Percentiles rank a stretch among this genome's conserved stretches.
phyloP scores from a whole-genome alignment of 2,888 invertebrate genomes.

The Venusia cambrica region DNA sequence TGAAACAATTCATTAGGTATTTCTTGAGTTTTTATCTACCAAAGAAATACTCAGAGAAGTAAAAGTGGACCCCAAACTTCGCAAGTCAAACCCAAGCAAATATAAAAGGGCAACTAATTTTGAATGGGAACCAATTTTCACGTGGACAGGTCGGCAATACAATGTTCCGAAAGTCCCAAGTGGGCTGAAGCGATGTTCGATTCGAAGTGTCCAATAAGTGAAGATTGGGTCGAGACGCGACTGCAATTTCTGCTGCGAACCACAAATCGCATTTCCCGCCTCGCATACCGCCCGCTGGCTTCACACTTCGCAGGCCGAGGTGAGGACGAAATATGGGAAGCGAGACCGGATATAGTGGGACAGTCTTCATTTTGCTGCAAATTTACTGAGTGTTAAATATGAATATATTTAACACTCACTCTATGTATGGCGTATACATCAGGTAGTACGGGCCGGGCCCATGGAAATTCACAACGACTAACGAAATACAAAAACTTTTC shows the following conservation, averaged over 20 bases:
- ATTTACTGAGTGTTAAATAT: conserved; percentile 16
- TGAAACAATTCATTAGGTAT: too few relatives aligned
- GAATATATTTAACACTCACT: not conserved
- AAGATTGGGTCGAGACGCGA: conserved; percentile 42
- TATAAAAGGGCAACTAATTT: conserved; percentile 35
- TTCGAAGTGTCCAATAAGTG: conserved; percentile 46
- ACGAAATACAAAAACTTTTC: too few relatives aligned
- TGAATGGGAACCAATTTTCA: conserved; percentile 49
- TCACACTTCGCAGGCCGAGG: conserved; percentile 33
- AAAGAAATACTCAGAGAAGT: not conserved
- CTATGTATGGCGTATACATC: too few relatives aligned
- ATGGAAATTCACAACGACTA: too few relatives aligned
- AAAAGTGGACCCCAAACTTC: conserved; percentile 1
- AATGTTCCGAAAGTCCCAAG: conserved; percentile 39
- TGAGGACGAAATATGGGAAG: conserved; percentile 22
- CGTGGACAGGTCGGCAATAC: conserved; percentile 39
- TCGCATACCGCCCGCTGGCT: conserved; percentile 38
- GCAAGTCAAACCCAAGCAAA: conserved; percentile 12
- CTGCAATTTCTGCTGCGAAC: conserved; percentile 52
- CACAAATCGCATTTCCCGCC: conserved; percentile 66
- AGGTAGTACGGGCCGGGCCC: too few relatives aligned
- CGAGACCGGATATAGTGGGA: conserved; percentile 13
- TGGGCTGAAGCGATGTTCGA: conserved; percentile 16
- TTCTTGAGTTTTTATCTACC: not conserved
- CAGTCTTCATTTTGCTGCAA: conserved; percentile 15